Evolutionary conservation across 1,140 invertebrate genomes (phyloP).

Genomic region (Phthorimaea operculella): DNA sequence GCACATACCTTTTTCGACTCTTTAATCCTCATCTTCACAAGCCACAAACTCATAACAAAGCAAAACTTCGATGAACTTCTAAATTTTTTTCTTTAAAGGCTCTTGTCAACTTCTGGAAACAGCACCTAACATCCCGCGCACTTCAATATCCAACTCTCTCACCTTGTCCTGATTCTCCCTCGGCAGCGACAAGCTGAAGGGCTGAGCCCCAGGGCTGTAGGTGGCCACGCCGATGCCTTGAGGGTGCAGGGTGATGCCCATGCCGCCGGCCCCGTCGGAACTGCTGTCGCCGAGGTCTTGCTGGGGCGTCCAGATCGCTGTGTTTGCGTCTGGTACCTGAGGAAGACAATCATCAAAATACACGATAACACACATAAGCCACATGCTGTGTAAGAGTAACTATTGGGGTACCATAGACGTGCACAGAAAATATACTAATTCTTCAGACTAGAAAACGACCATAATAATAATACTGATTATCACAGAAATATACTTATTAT

Average conservation of each 20-base stretch:
- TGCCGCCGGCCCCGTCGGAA: slow-evolving; percentile 71
- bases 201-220: slow-evolving; percentile 73
- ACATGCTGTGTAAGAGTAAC: too few species aligned
- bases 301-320: slow-evolving; percentile 79
- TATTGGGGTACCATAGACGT: too few species aligned
- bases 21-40: too few species aligned
- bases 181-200: slow-evolving; percentile 79
- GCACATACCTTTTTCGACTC: too few species aligned
- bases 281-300: slow-evolving; percentile 78
- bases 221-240: slow-evolving; percentile 67
- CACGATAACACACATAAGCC: too few species aligned
- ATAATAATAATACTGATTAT: too few species aligned
- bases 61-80: too few species aligned
- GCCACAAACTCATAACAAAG: too few species aligned
- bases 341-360: not conserved
- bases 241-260: slow-evolving; percentile 34
- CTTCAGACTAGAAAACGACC: too few species aligned
- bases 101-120: not conserved
- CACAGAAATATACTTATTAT: too few species aligned
- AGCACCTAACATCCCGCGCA: slow-evolving; percentile 42
- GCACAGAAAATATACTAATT: too few species aligned
- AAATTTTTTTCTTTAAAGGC: too few species aligned
- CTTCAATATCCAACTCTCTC: slow-evolving; percentile 27
- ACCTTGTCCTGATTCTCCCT: slow-evolving; percentile 69
- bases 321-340: slow-evolving; percentile 13